Evolutionary conservation across 2,797 vertebrate genomes (phyloP), one percentile per base, ranked within the genome.

Genomic region (Enoplosus armatus): DNA sequence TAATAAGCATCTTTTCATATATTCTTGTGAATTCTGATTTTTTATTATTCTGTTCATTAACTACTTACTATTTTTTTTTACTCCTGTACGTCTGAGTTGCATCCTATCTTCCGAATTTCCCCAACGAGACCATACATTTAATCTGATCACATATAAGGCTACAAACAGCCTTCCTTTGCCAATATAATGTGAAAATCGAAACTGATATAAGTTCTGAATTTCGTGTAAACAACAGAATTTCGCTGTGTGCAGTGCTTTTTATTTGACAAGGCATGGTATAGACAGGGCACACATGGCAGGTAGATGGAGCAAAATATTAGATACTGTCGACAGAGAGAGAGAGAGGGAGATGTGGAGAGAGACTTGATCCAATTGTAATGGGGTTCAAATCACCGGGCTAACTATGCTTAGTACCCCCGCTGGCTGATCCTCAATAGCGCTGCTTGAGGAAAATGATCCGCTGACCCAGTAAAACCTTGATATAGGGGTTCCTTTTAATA

Each of bases 281-380:
- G 41, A 55, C 12, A 5, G 15, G 26, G 39, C 22, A 54, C 27
- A 65, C 14, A 24, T 16, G 31, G 20, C 41, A 72, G 20, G 51
- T 14, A 22, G 26, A 22, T 24, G 41, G 59, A 63, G 15, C 37
- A 51, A 55, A 87, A 76, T 69, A 62, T 63, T 8, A 35, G 12
- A 55, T 53, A 59, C 3, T 65, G 58, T 39, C 53, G 65, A 70
- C 48, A 37, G 64, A 37, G n/a, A 53, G 33, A 29, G 65, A 61
- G 8, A 53, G 37, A 53, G 33, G 26, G 65, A 61, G 8, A 53
- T 37, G 69, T 65, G 14, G 14, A 58, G 18, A 66, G 37, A 43
- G 37, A 35, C 64, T 66, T 87, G 80, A 90, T 92, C 84, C 81
- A 69, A 58, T 81, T 77, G 61, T 91, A 87, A 92, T 90, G 26